Base-by-base conservation (phyloP, 92 coral and sea anemone genomes). In the Muricea muricata region DNA sequence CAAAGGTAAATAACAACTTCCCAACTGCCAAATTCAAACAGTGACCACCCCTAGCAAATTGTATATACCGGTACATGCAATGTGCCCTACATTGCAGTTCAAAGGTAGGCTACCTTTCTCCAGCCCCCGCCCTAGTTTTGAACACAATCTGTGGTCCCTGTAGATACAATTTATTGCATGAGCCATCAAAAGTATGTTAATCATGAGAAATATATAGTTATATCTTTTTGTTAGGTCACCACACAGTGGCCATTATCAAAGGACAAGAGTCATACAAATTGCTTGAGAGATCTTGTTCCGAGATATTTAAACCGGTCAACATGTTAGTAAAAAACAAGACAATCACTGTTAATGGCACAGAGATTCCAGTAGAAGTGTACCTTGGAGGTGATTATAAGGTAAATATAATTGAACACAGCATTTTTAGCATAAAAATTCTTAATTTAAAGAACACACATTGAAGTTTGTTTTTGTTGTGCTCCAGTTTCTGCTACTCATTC, bases 301-400 rank as follows among this genome's bases (percentile, higher is more conserved):
- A 26, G 5, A 65, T 65, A 3, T 65, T 80, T 45, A 21, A 72
- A 10, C 87, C 68, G 33, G 90, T 65, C 7, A 87, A 87, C 82
- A 80, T 71, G 41, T 25, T 87, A 18, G 37, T 79, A 5, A 42
- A 71, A 26, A 29, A 42, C 20, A 70, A 55, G 66, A 40, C 52
- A 60, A 71, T 87, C 60, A 80, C 87, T 39, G 40, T 81, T 46
- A 48, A 75, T 68, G 87, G 87, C 31, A 87, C 58, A 87, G 83
- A 81, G 57, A 65, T 82, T 28, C 83, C 83, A 37, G 82, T 46
- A 30, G 87, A 81, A n/a, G 33, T 55, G 5, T 55, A 55, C 23
- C 65, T 55, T 55, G 65, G 65, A 55, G 24, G 23, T 7, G 65
- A 55, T 55, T 55, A 55, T n/a, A 55, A 55, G 65, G 65, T 55